Conservation (phyloP, 1,140 invertebrate genomes). For the Campoletis sonorensis region DNA sequence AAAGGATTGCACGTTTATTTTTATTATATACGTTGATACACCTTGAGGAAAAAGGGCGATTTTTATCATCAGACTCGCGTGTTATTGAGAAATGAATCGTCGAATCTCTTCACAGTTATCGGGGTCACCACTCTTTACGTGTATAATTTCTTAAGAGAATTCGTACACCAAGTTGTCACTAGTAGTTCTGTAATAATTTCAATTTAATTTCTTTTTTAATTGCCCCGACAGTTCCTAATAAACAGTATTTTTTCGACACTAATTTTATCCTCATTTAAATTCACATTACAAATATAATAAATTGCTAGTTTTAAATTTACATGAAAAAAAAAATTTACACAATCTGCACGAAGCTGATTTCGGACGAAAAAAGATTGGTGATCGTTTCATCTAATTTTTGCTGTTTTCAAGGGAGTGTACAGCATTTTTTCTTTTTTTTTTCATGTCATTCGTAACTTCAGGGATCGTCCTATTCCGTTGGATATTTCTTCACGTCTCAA, state of each 20-base stretch:
- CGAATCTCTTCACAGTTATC: slow-evolving; percentile 8
- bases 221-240: not conserved
- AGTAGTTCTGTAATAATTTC: slow-evolving; percentile 24
- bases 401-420: too few species aligned
- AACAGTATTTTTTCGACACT: not conserved
- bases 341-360: too few species aligned
- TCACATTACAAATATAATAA: too few species aligned
- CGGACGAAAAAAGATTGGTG: too few species aligned
- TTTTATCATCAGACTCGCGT: slow-evolving; percentile 22
- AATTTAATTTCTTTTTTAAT: slow-evolving; percentile 1
- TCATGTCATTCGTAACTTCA: too few species aligned
- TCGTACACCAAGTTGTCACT: slow-evolving; percentile 4
- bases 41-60: slow-evolving; percentile 23
- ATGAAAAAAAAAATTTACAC: too few species aligned
- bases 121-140: slow-evolving; percentile 5
- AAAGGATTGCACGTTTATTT: not conserved
- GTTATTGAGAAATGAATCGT: slow-evolving; percentile 32
- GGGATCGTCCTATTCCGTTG: too few species aligned
- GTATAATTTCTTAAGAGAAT: slow-evolving; percentile 1
- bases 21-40: not conserved
- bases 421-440: too few species aligned
- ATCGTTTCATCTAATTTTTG: too few species aligned
- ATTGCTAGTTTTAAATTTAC: too few species aligned
- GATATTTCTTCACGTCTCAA: too few species aligned
- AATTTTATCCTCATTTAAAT: too few species aligned